Evolutionary conservation across 64 coral and sea anemone genomes (phyloP).

Genomic region (Trachythela sp.): DNA sequence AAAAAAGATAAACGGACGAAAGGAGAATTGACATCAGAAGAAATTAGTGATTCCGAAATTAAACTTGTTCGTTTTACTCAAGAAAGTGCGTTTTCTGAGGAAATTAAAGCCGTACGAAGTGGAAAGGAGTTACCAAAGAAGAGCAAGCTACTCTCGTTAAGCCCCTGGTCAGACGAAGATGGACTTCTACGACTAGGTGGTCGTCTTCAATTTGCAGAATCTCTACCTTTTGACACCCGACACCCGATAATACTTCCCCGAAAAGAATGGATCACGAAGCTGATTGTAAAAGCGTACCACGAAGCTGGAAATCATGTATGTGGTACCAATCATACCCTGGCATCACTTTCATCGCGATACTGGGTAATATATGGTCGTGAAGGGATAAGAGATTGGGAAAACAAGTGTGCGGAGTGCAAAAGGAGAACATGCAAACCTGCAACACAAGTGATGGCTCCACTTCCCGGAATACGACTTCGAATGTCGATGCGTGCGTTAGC

Average conservation of each 20-base stretch:
- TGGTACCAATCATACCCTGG: constrained; percentile 50
- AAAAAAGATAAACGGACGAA: constrained; percentile 3
- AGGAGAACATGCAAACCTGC: constrained; percentile 39
- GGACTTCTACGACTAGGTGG: constrained; percentile 42
- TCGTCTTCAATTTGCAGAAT: constrained; percentile 35
- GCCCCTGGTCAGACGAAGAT: constrained; percentile 45
- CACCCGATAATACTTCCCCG: constrained; percentile 45
- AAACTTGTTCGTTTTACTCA: constrained; percentile 35
- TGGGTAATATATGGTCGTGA: constrained; percentile 57
- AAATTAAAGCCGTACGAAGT: neutral
- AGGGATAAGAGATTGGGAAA: constrained; percentile 58
- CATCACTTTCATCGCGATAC: constrained; percentile 41
- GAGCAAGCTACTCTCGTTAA: constrained; percentile 49
- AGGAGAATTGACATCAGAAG: constrained; percentile 33
- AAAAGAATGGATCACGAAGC: constrained; percentile 47
- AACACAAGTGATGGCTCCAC: constrained; percentile 35
- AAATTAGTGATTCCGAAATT: constrained; percentile 29
- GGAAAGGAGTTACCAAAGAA: constrained; percentile 30
- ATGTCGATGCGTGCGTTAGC: neutral
- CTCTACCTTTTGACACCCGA: constrained; percentile 24
- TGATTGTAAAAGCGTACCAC: constrained; percentile 41
- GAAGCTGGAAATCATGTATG: constrained; percentile 33
- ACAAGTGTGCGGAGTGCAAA: constrained; percentile 32
- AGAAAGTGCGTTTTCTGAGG: neutral
- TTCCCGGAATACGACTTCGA: neutral